Evolutionary conservation across 1,140 invertebrate species (phyloP), one percentile per base, ranked within the genome.

Genomic region (Zaprionus africanus): DNA sequence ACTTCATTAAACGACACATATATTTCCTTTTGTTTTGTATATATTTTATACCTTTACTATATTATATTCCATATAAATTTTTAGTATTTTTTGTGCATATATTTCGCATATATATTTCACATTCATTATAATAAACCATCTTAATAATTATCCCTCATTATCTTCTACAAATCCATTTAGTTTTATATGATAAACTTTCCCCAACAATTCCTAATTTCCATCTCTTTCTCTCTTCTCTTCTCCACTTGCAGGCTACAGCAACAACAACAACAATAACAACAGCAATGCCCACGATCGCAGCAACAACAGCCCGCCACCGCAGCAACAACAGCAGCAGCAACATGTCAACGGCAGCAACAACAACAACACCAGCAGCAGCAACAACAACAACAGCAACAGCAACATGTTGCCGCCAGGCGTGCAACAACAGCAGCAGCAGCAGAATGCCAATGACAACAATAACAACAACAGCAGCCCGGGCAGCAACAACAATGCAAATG

Each of bases 231-330:
- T 59, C 28, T 49, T 13, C 22, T 58, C 15, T 51, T 17, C 38
- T 58, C 70, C 31, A 65, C 22, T 53, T 76, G 19, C 64, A 88
- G 84, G 85, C 76, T 88, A 88, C 73, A 84, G 58, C 75, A 84
- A 69, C 85, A 66, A 59, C 60, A 72, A 63, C 41, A 75, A 59
- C 60, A 72, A 75, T 24, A 75, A 59, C 72, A 76, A 49, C 69
- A 90, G 57, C 66, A 90, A 60, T 60, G 43, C 85, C 54, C 85
- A 90, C 53, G 84, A 88, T 62, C 84, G 81, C 78, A 85, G 65
- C 81, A 85, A 75, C 84, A 81, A 56, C 85, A 88, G 72, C 82
- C 84, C 84, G 85, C 84, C 84, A 74, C 84, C 84, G 75, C 84
- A 88, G 77, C 36, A 70, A 46, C 67, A 72, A 51, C 63, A 81